These are phyloP conservation scores for Spilosoma lubricipeda DNA, from an alignment of 2,888 invertebrate genomes.

Conservation along the genomic window DNA sequence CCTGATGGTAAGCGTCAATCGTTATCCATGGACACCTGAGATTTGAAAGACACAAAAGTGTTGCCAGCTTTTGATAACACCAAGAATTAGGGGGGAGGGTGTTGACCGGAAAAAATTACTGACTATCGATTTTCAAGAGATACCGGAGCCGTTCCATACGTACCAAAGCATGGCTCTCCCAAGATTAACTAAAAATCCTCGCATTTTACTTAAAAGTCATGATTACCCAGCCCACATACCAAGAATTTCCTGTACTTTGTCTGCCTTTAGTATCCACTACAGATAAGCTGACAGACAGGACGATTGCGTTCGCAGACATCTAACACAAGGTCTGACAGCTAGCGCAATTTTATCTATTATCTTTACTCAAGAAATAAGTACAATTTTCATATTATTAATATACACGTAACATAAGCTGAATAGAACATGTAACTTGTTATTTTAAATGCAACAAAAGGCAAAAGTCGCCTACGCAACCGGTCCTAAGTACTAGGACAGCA, in stretches of 20 bases:
- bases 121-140: too few species aligned
- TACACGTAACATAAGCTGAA: conserved; percentile 50
- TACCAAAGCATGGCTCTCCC: background rate
- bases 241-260: background rate
- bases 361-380: conserved; percentile 1
- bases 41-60: background rate
- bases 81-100: background rate
- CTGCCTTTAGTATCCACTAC: background rate
- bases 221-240: background rate
- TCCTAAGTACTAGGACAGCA: conserved; percentile 68
- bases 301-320: conserved; percentile 8
- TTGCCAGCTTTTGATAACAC: background rate
- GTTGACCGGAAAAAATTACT: too few species aligned
- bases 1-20: background rate
- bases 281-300: conserved; percentile 20
- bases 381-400: conserved; percentile 43
- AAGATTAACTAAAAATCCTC: background rate
- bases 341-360: conserved; percentile 6
- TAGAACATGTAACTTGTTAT: conserved; percentile 49
- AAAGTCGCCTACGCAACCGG: conserved; percentile 73
- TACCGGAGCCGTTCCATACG: too few species aligned
- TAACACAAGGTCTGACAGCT: conserved; percentile 1
- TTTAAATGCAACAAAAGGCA: conserved; percentile 58
- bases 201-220: background rate
- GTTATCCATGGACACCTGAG: background rate